A percentile compares a stretch with the other conserved stretches of the same genome.
Evolutionary conservation across 2,888 invertebrate species (phyloP).

Genomic region (Acrocyrtus sp.): DNA sequence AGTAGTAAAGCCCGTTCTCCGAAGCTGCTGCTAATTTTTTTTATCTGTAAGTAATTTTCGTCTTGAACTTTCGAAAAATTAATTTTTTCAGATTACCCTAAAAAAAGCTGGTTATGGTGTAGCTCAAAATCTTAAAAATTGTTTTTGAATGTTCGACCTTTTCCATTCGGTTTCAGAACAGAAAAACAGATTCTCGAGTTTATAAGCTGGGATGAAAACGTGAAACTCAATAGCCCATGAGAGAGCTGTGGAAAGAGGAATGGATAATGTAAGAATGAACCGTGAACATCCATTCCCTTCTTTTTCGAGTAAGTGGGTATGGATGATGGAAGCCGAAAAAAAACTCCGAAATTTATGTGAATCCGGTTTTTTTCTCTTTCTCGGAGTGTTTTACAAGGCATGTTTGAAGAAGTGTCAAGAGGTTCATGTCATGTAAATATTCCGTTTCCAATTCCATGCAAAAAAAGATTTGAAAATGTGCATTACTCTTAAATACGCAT

Average conservation of each 20-base stretch:
- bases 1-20: too few species aligned
- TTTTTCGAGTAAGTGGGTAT: neutral
- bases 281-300: neutral
- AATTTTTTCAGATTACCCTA: too few species aligned
- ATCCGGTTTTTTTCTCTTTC: neutral
- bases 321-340: neutral
- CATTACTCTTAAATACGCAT: neutral
- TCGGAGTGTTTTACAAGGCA: conserved; percentile 2
- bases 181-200: too few species aligned
- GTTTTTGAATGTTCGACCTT: too few species aligned
- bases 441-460: neutral
- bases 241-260: conserved; percentile 47
- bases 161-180: too few species aligned
- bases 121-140: too few species aligned
- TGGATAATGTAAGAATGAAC: conserved; percentile 17
- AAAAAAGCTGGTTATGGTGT: too few species aligned
- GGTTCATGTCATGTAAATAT: conserved; percentile 31
- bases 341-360: neutral
- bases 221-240: conserved; percentile 59
- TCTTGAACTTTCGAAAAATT: too few species aligned
- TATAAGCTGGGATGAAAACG: conserved; percentile 38
- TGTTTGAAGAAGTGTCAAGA: conserved; percentile 27
- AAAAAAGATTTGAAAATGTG: neutral
- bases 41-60: too few species aligned
- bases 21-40: too few species aligned